Evolutionary conservation across 2,888 invertebrate species (phyloP).

Genomic region (Chesias legatella): DNA sequence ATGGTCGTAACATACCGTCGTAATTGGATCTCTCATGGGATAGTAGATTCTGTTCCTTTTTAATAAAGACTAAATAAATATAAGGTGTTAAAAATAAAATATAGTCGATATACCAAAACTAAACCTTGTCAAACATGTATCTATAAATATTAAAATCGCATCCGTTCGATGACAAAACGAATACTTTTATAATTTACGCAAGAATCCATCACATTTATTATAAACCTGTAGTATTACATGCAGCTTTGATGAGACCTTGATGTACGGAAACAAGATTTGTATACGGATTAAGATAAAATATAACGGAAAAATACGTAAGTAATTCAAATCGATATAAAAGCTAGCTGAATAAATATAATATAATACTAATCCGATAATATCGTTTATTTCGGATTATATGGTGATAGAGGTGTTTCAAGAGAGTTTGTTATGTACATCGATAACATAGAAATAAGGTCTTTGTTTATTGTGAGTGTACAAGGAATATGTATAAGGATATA

Average conservation of each 20-base stretch:
- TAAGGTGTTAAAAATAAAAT: neutral
- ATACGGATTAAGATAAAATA: neutral
- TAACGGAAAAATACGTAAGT: neutral
- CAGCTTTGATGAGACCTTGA: conserved; percentile 13
- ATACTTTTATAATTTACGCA: conserved; percentile 16
- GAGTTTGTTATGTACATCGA: too few species aligned
- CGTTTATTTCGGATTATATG: too few species aligned
- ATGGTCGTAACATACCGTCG: too few species aligned
- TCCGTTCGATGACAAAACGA: conserved; percentile 22
- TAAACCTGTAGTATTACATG: conserved; percentile 7
- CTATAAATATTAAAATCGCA: conserved; percentile 25
- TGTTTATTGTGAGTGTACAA: too few species aligned
- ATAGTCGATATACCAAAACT: conserved; percentile 12
- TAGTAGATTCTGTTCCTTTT: too few species aligned
- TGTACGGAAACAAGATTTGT: conserved; percentile 2
- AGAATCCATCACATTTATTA: conserved; percentile 14
- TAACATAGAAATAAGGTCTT: too few species aligned
- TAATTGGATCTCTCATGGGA: too few species aligned
- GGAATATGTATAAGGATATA: too few species aligned
- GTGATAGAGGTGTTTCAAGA: too few species aligned
- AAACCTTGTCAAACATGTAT: conserved; percentile 18
- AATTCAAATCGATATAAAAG: neutral
- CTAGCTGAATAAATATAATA: too few species aligned
- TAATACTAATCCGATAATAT: too few species aligned
- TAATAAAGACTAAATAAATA: too few species aligned